These are phyloP conservation scores for Serripes groenlandicus DNA, from an alignment of 2,888 invertebrate species.

Conservation along the genomic window DNA sequence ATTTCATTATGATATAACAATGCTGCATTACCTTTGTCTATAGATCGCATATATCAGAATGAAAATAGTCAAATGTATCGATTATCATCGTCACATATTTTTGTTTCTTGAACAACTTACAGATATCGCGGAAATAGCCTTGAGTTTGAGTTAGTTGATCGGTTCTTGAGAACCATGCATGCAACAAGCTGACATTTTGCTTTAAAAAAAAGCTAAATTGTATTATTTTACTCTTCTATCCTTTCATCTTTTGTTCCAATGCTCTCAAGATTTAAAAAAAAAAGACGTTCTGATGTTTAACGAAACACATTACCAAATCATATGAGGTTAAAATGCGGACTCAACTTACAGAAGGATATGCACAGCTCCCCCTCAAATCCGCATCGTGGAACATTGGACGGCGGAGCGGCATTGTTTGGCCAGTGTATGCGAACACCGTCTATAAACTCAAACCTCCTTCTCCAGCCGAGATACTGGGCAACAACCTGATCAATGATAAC, in stretches of 20 bases:
- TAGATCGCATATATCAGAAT: too few species aligned
- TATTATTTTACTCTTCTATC: neutral
- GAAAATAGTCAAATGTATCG: too few species aligned
- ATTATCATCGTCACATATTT: too few species aligned
- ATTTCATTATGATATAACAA: too few species aligned
- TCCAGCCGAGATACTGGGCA: constrained; percentile 17
- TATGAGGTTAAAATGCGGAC: neutral
- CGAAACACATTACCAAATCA: neutral
- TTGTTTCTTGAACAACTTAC: too few species aligned
- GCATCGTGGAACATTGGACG: constrained; percentile 8
- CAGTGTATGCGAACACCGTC: constrained; percentile 15
- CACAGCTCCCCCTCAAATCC: constrained; percentile 13
- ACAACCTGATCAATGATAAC: neutral
- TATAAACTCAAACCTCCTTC: neutral
- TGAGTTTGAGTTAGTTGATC: too few species aligned
- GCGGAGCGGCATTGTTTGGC: constrained; percentile 19
- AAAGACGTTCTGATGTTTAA: neutral
- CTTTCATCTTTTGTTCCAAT: neutral
- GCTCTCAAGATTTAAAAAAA: neutral
- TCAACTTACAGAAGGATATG: constrained; percentile 6
- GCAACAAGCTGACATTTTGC: neutral
- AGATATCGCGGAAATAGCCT: too few species aligned
- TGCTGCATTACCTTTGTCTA: too few species aligned
- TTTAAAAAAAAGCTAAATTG: neutral
- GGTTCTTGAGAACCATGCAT: too few species aligned